phyloP scores from a whole-genome alignment of 2,113 vertebrate genomes.

The Clarias macrocephalus region DNA sequence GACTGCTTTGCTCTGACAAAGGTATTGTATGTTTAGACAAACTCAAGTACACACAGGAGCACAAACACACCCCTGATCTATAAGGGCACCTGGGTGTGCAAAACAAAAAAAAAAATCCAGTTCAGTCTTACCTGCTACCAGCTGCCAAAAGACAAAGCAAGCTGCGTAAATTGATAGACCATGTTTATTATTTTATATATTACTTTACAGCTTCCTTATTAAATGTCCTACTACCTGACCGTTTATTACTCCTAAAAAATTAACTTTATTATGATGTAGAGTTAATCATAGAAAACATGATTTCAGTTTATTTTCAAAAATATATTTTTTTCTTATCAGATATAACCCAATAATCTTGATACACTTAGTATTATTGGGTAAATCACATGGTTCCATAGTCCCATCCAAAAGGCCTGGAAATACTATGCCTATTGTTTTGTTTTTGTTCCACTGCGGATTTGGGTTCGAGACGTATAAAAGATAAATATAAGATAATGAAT shows the following conservation, averaged over 20 bases:
- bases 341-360: no score
- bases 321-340: neutral
- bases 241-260: neutral
- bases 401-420: neutral
- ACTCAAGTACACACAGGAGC: neutral
- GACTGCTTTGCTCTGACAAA: slow-evolving; percentile 32
- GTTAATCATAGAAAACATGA: neutral
- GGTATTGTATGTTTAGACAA: slow-evolving; percentile 24
- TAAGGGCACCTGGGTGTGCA: neutral
- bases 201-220: neutral
- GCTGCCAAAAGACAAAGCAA: neutral
- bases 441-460: neutral
- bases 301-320: no score
- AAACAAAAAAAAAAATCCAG: neutral
- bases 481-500: neutral
- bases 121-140: neutral
- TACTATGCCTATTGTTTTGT: neutral
- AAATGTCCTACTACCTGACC: neutral
- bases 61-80: slow-evolving; percentile 24
- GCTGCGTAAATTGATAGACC: neutral
- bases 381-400: no score
- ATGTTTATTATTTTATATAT: neutral
- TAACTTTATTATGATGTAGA: neutral
- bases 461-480: neutral
- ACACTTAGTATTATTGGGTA: no score